phyloP scores from a whole-genome alignment of 2,113 vertebrate genomes.

The Salvelinus alpinus region DNA sequence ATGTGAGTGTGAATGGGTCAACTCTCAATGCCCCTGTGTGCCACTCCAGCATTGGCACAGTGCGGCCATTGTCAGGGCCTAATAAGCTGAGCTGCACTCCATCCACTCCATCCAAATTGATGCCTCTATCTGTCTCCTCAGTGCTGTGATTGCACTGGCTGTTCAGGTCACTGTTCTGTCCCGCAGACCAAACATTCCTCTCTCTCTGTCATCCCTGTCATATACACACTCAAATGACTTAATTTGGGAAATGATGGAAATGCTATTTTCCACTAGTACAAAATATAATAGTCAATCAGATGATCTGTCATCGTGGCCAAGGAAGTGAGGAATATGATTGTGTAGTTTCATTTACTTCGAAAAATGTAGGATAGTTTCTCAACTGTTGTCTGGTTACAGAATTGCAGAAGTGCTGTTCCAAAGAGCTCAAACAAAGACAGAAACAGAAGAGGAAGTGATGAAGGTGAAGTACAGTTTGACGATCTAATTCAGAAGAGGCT shows the following conservation, averaged over 20 bases:
- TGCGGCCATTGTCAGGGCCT: slow-evolving; percentile 64
- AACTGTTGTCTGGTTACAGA: no score
- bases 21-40: slow-evolving; percentile 60
- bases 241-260: no score
- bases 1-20: slow-evolving; percentile 58
- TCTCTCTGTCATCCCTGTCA: neutral
- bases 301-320: no score
- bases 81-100: slow-evolving; percentile 61
- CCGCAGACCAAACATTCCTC: neutral
- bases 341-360: no score
- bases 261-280: no score
- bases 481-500: neutral
- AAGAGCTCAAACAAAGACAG: no score
- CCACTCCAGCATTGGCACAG: slow-evolving; percentile 65
- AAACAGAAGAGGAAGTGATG: no score
- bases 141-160: neutral
- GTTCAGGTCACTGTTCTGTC: slow-evolving; percentile 5
- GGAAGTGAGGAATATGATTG: no score
- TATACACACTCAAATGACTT: no score
- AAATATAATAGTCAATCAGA: no score
- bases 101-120: slow-evolving; percentile 43
- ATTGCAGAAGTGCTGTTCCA: no score
- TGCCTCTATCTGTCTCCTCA: slow-evolving; percentile 46
- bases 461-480: neutral
- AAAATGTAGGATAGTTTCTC: no score